Evolutionary conservation across 2,113 vertebrate species (phyloP).

Genomic region (Regulus satrapa): DNA sequence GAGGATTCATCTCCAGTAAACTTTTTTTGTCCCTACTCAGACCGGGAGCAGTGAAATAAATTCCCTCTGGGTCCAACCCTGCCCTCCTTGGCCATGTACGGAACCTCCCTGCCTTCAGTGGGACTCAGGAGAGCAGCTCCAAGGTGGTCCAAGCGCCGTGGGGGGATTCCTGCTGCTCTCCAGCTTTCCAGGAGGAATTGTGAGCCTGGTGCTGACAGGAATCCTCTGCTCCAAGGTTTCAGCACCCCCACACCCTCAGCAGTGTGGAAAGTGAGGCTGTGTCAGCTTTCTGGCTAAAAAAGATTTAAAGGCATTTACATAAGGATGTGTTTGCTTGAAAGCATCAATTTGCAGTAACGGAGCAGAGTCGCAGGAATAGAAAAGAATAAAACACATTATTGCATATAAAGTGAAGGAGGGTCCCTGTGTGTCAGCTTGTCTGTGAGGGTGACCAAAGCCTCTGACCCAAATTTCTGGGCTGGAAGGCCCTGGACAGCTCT

Average conservation of each 20-base stretch:
- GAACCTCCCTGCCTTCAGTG: neutral
- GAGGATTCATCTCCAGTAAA: neutral
- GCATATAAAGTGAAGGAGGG: neutral
- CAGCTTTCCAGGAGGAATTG: neutral
- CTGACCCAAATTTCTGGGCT: neutral
- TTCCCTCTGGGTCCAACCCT: neutral
- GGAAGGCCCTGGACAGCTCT: neutral
- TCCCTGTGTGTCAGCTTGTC: neutral
- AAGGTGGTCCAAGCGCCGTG: neutral
- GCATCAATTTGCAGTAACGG: neutral
- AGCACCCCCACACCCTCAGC: neutral
- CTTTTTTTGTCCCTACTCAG: neutral
- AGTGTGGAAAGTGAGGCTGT: neutral
- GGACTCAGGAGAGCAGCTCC: neutral
- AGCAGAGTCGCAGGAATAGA: neutral
- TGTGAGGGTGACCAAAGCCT: neutral
- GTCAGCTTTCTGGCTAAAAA: neutral
- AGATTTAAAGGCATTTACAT: neutral
- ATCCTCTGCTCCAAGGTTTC: rapidly evolving
- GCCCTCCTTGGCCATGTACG: neutral
- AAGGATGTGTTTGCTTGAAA: neutral
- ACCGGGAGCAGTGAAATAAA: neutral
- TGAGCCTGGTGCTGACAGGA: neutral
- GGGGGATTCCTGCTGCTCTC: neutral
- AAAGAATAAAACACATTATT: neutral